Conservation (phyloP, 2,888 invertebrate species). For the Lottia gigantea region DNA sequence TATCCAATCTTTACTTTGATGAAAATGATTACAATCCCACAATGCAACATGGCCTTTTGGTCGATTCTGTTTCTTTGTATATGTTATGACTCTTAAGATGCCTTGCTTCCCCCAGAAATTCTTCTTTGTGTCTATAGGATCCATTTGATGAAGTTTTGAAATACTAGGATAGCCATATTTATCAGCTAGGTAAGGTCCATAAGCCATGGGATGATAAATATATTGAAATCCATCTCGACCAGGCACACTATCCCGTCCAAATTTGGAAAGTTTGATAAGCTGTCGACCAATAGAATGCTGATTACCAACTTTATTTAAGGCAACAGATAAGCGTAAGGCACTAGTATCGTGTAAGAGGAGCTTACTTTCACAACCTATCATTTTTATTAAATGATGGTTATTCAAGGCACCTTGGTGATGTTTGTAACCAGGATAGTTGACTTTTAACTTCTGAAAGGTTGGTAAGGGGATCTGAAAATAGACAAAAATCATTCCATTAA, state of each 20-base stretch:
- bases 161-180: slow-evolving; percentile 64
- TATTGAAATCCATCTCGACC: slow-evolving; percentile 57
- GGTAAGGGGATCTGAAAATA: slow-evolving; percentile 57
- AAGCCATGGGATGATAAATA: slow-evolving; percentile 63
- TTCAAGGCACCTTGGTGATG: slow-evolving; percentile 56
- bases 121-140: slow-evolving; percentile 53
- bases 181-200: slow-evolving; percentile 62
- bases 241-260: slow-evolving; percentile 58
- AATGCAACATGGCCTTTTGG: slow-evolving; percentile 64
- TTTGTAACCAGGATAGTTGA: slow-evolving; percentile 60
- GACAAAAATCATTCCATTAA: background rate
- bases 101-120: slow-evolving; percentile 62
- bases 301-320: slow-evolving; percentile 60
- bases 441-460: slow-evolving; percentile 50
- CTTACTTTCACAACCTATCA: slow-evolving; percentile 44
- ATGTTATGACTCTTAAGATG: slow-evolving; percentile 61
- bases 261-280: slow-evolving; percentile 55
- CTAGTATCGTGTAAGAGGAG: slow-evolving; percentile 61
- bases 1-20: slow-evolving; percentile 63
- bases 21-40: slow-evolving; percentile 66
- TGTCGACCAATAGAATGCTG: slow-evolving; percentile 58
- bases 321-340: slow-evolving; percentile 59
- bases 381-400: slow-evolving; percentile 50
- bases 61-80: slow-evolving; percentile 53
- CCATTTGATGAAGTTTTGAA: slow-evolving; percentile 51